These are phyloP conservation scores for Cephalophus harveyi DNA, from an alignment of 2,113 vertebrate species.

Conservation along the genomic window DNA sequence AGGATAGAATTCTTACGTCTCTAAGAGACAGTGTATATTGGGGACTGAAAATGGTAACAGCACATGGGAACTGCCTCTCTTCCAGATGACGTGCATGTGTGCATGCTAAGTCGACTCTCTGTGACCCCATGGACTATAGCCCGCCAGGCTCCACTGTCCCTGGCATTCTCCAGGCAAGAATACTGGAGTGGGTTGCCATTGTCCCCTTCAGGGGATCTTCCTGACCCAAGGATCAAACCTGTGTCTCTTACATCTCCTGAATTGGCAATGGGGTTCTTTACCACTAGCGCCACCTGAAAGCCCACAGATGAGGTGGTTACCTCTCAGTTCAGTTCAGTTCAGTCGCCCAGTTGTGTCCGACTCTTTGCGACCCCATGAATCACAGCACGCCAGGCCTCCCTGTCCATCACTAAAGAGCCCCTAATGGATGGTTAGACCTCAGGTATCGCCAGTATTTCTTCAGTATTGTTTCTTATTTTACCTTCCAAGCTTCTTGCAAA, in stretches of 20 bases:
- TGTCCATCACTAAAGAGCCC: background rate
- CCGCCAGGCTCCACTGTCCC: background rate
- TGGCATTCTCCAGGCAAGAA: background rate
- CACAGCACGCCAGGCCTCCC: too few relatives aligned
- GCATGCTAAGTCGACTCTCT: background rate
- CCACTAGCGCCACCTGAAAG: background rate
- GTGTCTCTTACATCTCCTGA: background rate
- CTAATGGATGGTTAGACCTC: background rate
- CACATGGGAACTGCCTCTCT: background rate
- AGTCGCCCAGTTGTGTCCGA: too few relatives aligned
- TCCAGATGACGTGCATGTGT: background rate
- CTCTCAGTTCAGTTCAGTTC: background rate
- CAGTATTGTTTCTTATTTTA: background rate
- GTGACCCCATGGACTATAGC: background rate
- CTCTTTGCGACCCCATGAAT: too few relatives aligned
- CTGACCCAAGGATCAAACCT: background rate
- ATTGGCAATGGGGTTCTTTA: background rate
- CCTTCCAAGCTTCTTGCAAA: conserved; percentile 42
- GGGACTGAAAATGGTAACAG: background rate
- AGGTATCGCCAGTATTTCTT: background rate
- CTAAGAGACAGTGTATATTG: background rate
- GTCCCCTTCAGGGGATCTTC: background rate
- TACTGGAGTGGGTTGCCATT: background rate
- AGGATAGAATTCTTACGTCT: background rate
- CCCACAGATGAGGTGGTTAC: background rate